Base-by-base conservation (phyloP, 2,888 invertebrate genomes). In the Caenorhabditis wallacei region DNA sequence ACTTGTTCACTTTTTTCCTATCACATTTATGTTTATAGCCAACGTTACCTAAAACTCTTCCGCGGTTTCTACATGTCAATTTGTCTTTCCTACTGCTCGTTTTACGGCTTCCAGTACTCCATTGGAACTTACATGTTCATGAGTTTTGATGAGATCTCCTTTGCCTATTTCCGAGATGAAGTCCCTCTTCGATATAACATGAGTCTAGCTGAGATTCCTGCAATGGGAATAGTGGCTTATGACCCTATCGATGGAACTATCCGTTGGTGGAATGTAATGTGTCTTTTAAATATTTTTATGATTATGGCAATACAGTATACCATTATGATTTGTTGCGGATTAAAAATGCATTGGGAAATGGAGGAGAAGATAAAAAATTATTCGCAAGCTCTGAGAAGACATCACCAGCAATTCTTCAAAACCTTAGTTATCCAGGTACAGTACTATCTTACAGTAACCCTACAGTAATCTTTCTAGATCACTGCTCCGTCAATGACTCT, bases 351-450 rank as follows among this genome's bases (percentile, higher is more conserved):
- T 35, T 26, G 22, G 59, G 2, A 48, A 51, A 61, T 71, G 59
- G 61, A 71, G 10, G 61, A 71, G 11, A 61, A 57, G 16, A 56
- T 69, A 1, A 24, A 57, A 56, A 30, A 46, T 30, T 40, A 30
- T 24, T 69, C 69, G 13, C 30, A 18, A 13, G 26, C 13, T 1
- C 43, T 30, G 30, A 43, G 22, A 26, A 5, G 30, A 2, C 69
- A 57, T 13, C 56, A 69, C 30, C 53, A 57, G 16, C 69, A 69
- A 11, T 57, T 69, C 35, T 69, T 69, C 69, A 69, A 69, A 8
- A 69, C 69, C 2, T 26, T 69, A 18, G 46, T 71, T 24, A 61
- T 61, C 2, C 61, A 66, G 48, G 66, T 53, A n/a, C n/a, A n/a
- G n/a, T n/a, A n/a, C n/a, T 18, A 3, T n/a, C 18, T 18, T 18